Evolutionary conservation across 2,888 invertebrate species (phyloP), one percentile per base, ranked within the genome.

Genomic region (Ochlodes sylvanus): DNA sequence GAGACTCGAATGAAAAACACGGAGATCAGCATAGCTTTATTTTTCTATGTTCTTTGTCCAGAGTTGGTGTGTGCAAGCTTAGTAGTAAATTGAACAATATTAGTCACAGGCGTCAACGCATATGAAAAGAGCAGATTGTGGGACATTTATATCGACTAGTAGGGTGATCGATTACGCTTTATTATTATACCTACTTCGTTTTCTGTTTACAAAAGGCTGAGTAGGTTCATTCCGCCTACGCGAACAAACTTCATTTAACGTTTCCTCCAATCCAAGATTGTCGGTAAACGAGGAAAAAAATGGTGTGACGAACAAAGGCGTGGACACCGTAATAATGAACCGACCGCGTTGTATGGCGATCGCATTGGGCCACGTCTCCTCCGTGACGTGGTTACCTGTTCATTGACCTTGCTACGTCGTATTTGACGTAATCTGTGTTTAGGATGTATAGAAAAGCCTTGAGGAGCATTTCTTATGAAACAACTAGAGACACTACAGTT

Each of bases 341-440:
- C 27, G 27, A 4, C 27, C 67, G 69, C 42, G 62, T 70, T 69
- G 68, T 58, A 66, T 14, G 41, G 44, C 73, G 72, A 73, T 71
- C 74, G 71, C 73, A 76, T 75, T 75, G 78, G 79, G 67, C 78
- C 74, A 77, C 77, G 79, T 77, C 68, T 71, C 73, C 38, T 71
- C 76, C 72, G 75, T 77, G 77, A 77, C 79, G 76, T 73, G 77
- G 77, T 79, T 80, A 84, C 82, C 80, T 80, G 81, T 77, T 74
- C 79, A 77, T 78, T 80, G 83, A 84, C 85, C 84, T 84, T 79
- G 82, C 69, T 76, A 70, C 78, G 79, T 74, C 71, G 73, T 71
- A 75, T 77, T 74, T 80, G 80, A 82, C 82, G 82, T 82, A 77
- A 79, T 78, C 73, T 76, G 76, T 77, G 76, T 76, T 69, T 62